Base-by-base conservation (phyloP, 2,113 vertebrate genomes). In the Catharus minimus region DNA sequence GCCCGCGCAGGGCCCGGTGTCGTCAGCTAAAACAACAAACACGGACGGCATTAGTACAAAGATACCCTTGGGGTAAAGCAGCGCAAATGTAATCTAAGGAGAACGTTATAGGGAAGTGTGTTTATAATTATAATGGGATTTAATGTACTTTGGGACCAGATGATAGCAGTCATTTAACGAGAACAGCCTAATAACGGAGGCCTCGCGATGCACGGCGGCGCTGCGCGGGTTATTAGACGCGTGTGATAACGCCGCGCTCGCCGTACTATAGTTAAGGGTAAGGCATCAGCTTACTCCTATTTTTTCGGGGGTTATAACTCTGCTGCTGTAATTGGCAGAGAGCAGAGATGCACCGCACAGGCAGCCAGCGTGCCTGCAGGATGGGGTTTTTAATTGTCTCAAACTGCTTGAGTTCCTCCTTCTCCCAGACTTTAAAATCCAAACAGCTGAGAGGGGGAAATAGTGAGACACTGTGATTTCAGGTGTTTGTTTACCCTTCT, bases 71-170 rank as follows among this genome's bases (percentile, higher is more conserved):
- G 97, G 97, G 95, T 90, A 92, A 90, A 68, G 95, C 94, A 88
- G 88, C 82, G 83, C 88, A 92, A 96, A 96, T 97, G 97, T 95
- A 97, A 97, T 97, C 97, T 94, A 95, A 96, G 88, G 92, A 32
- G 94, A 93, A 96, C 93, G 96, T 97, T 95, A 92, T 94, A 93
- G 97, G 95, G 92, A 97, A 97, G 96, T 95, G 97, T 97, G 97
- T 96, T 97, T 94, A 97, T 97, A 97, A 98, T 98, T 97, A 97
- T 97, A 97, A 98, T 97, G 96, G 97, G 96, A 96, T 97, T 97
- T 97, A 95, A 97, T 98, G 97, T 97, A 97, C 96, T 97, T 90
- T 79, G 97, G 97, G 97, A 97, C 82, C 97, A 97, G 97, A 97
- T 97, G 97, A 97, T 96, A 92, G 95, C 94, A 96, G 96, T 94